These are phyloP conservation scores for Megaceryle maxima DNA, from an alignment of 2,113 vertebrate genomes.

Conservation along the genomic window DNA sequence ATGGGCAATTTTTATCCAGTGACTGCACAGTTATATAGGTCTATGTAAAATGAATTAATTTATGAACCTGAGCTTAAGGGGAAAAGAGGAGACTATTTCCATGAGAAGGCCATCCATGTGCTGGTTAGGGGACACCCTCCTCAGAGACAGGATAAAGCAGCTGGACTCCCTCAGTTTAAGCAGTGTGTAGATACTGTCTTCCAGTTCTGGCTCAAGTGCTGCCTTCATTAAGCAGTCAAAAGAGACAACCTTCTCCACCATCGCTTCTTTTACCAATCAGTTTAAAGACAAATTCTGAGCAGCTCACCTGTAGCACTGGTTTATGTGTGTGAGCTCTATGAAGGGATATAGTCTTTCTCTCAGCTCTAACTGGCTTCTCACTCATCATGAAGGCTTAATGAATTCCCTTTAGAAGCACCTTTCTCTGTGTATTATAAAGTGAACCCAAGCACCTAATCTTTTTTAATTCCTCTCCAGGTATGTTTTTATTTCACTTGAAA, in stretches of 20 bases:
- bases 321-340: background rate
- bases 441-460: background rate
- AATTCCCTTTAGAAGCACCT: background rate
- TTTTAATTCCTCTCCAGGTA: background rate
- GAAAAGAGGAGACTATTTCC: background rate
- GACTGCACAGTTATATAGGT: background rate
- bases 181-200: rapidly evolving
- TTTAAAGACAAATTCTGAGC: background rate
- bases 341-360: background rate
- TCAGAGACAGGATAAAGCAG: background rate
- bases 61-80: background rate
- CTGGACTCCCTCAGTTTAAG: background rate
- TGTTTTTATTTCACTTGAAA: background rate
- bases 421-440: background rate
- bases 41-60: background rate
- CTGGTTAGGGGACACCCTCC: background rate
- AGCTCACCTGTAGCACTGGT: background rate
- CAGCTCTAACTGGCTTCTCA: background rate
- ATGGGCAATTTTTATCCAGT: background rate
- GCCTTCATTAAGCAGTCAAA: background rate
- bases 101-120: background rate
- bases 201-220: background rate
- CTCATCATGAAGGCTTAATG: background rate
- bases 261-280: background rate
- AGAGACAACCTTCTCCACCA: background rate